These are phyloP conservation scores for Lithosia quadra DNA, from an alignment of 2,888 invertebrate genomes.

Conservation along the genomic window DNA sequence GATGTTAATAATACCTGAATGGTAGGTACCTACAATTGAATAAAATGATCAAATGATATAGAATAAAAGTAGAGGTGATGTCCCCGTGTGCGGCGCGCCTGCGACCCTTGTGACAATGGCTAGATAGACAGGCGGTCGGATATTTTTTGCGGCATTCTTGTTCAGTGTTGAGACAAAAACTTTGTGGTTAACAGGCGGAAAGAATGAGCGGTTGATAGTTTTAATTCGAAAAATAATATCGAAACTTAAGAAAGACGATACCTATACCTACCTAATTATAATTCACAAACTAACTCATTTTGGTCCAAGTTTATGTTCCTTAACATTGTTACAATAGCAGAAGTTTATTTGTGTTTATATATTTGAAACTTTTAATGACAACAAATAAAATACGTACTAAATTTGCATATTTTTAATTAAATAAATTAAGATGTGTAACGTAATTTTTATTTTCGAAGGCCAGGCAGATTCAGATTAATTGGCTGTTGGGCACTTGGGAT, in stretches of 20 bases:
- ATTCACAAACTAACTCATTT: not conserved
- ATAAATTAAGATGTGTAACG: not conserved
- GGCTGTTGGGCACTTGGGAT: too few species aligned
- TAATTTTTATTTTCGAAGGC: not conserved
- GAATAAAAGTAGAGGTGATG: not conserved
- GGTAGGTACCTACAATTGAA: not conserved
- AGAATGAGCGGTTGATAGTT: slow-evolving; percentile 35
- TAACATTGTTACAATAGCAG: not conserved
- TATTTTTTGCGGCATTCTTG: slow-evolving; percentile 41
- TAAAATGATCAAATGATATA: not conserved
- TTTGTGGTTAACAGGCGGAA: slow-evolving; percentile 42
- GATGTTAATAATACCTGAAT: not conserved
- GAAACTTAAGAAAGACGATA: slow-evolving; percentile 6
- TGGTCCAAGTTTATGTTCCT: not conserved
- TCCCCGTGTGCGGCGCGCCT: too few species aligned
- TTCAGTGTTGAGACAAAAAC: slow-evolving; percentile 39
- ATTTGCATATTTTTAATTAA: not conserved
- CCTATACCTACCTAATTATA: too few species aligned
- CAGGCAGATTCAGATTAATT: too few species aligned
- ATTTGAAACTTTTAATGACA: too few species aligned
- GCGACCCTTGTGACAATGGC: slow-evolving; percentile 45
- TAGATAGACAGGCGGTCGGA: slow-evolving; percentile 19
- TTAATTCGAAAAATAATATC: slow-evolving; percentile 38
- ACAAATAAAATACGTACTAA: not conserved
- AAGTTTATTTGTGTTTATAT: too few species aligned